Evolutionary conservation across 2,888 invertebrate genomes (phyloP).

Genomic region (Trissolcus japonicus): DNA sequence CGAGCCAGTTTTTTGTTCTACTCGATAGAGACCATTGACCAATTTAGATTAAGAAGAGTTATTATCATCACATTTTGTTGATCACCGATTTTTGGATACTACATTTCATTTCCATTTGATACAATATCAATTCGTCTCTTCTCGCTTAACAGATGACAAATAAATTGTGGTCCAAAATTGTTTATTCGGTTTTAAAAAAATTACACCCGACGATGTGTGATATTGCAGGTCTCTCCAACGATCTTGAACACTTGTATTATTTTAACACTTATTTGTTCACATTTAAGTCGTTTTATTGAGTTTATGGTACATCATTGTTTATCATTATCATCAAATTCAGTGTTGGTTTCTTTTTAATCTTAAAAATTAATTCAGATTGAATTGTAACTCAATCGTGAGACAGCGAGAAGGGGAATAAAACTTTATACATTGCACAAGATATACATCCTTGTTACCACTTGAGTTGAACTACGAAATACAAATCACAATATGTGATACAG

Average conservation of each 20-base stretch:
- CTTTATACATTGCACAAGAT: slow-evolving; percentile 2
- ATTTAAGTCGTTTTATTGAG: too few species aligned
- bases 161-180: slow-evolving; percentile 26
- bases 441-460: slow-evolving; percentile 35
- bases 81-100: too few species aligned
- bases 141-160: too few species aligned
- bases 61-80: too few species aligned
- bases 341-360: too few species aligned
- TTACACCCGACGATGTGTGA: slow-evolving; percentile 13
- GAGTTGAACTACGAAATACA: slow-evolving; percentile 15
- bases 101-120: too few species aligned
- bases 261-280: slow-evolving; percentile 7
- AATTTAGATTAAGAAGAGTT: too few species aligned
- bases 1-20: background rate
- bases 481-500: slow-evolving; percentile 50
- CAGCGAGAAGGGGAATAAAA: too few species aligned
- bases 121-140: too few species aligned
- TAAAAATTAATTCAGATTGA: too few species aligned
- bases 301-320: slow-evolving; percentile 5
- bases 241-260: slow-evolving; percentile 53
- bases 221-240: slow-evolving; percentile 54
- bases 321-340: slow-evolving; percentile 32
- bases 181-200: slow-evolving; percentile 9
- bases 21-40: too few species aligned
- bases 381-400: too few species aligned